Conservation (phyloP, 2,797 vertebrate species). For the Pterois miles region DNA sequence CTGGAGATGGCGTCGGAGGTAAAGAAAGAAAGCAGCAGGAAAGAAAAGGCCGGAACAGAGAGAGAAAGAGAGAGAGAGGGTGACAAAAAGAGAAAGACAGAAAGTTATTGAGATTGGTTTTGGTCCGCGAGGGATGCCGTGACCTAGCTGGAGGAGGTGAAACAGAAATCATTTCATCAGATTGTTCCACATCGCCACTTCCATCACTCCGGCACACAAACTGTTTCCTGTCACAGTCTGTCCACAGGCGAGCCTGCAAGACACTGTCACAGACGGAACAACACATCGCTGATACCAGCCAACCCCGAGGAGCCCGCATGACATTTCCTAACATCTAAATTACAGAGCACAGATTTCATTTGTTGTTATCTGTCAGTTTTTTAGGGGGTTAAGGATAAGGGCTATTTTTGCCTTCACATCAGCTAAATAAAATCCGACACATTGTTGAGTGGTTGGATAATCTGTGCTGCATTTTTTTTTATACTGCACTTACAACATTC, state of each 20-base stretch:
- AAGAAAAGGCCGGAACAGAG: neutral
- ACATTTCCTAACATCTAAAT: slow-evolving; percentile 69
- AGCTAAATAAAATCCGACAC: slow-evolving; percentile 4
- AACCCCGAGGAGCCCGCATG: slow-evolving; percentile 33
- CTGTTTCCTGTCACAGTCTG: slow-evolving; percentile 70
- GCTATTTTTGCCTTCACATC: slow-evolving; percentile 19
- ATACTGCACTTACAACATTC: neutral
- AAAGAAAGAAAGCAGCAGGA: slow-evolving; percentile 18
- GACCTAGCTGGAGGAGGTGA: slow-evolving; percentile 76
- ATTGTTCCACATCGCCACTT: slow-evolving; percentile 74
- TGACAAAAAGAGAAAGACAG: slow-evolving; percentile 42
- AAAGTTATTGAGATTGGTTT: slow-evolving; percentile 73
- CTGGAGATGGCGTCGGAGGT: slow-evolving; percentile 71
- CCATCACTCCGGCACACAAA: slow-evolving; percentile 68
- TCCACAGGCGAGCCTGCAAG: slow-evolving; percentile 62
- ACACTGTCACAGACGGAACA: slow-evolving; percentile 59
- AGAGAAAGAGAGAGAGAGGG: slow-evolving; percentile 14
- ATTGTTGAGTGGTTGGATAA: neutral
- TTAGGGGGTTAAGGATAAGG: neutral
- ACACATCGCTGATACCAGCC: slow-evolving; percentile 46
- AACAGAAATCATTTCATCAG: slow-evolving; percentile 75
- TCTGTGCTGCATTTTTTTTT: slow-evolving; percentile 1
- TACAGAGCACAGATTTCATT: slow-evolving; percentile 48
- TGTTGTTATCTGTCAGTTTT: slow-evolving; percentile 13
- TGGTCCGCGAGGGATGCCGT: slow-evolving; percentile 58